Evolutionary conservation across 2,113 vertebrate species (phyloP), one percentile per base, ranked within the genome.

Genomic region (Noctilio leporinus): DNA sequence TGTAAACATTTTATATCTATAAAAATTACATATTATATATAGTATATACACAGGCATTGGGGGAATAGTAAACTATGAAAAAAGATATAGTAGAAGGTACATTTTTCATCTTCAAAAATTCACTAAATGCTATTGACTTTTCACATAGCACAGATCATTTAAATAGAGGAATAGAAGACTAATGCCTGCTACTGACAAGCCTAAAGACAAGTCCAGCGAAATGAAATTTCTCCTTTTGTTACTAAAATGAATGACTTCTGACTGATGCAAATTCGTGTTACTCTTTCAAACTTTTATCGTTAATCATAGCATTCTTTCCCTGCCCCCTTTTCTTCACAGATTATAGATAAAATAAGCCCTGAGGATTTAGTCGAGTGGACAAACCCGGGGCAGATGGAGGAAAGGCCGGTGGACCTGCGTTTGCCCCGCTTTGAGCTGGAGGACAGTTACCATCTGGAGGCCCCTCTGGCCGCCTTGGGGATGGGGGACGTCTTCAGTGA

Each of bases 381-480:
- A 3, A 96, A 22, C 62, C 35, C 0, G 0, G 73, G 51, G 57
- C 72, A 40, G 1, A 91, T 98, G 98, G 53, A 98, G 26, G 24
- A 84, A 0, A 82, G 91, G 59, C 89, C 3, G 0, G 94, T 98
- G 89, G 83, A 86, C 4, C 40, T 98, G 45, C 94, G 45, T 26
- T 51, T 99, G 78, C 98, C 98, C 2, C 94, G 95, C 40, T 97
- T 99, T 65, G 92, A 86, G 19, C 86, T 98, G 65, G 96, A 98
- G 35, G 95, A 91, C 51, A 97, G 40, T 0, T 97, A 97, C 0
- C 35, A 97, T 16, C 95, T 98, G 67, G 92, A 96, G n/a, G 73
- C 67, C 0, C 85, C 70, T 15, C 95, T 98, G 30, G 69, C 86
- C 0, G 80, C 89, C 5, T 30, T 97, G 96, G 97, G 98, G 69